These are phyloP conservation scores for Microcaecilia unicolor DNA, from an alignment of 2,797 vertebrate genomes.

Conservation along the genomic window DNA sequence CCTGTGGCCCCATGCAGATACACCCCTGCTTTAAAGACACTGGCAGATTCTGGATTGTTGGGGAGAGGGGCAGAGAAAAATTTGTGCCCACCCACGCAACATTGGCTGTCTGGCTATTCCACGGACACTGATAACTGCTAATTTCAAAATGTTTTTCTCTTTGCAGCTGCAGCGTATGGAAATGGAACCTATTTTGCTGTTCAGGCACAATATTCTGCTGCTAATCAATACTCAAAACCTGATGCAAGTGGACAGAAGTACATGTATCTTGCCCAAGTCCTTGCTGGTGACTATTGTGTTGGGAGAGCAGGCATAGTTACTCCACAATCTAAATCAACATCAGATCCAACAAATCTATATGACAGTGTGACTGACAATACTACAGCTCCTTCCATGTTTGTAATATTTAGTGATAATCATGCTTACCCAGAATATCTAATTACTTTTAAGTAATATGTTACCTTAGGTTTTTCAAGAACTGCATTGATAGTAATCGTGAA, in stretches of 20 bases:
- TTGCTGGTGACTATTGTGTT: slow-evolving; percentile 55
- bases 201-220: slow-evolving; percentile 59
- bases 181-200: slow-evolving; percentile 83
- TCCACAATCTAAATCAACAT: slow-evolving; percentile 49
- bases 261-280: slow-evolving; percentile 77
- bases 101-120: no score
- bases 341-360: slow-evolving; percentile 29
- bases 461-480: no score
- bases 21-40: no score
- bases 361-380: slow-evolving; percentile 66
- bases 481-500: no score
- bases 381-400: slow-evolving; percentile 45
- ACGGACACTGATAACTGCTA: no score
- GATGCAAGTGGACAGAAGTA: slow-evolving; percentile 42
- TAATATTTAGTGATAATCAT: slow-evolving; percentile 74
- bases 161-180: slow-evolving; percentile 56
- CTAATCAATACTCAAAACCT: slow-evolving; percentile 50
- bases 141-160: slow-evolving; percentile 11
- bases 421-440: slow-evolving; percentile 86
- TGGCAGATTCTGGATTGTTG: no score
- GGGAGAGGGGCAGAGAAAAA: no score
- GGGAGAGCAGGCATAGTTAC: slow-evolving; percentile 33
- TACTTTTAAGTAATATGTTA: slow-evolving; percentile 25
- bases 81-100: no score
- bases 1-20: no score